phyloP scores from a whole-genome alignment of 1,140 invertebrate species.

The Eurosta solidaginis region DNA sequence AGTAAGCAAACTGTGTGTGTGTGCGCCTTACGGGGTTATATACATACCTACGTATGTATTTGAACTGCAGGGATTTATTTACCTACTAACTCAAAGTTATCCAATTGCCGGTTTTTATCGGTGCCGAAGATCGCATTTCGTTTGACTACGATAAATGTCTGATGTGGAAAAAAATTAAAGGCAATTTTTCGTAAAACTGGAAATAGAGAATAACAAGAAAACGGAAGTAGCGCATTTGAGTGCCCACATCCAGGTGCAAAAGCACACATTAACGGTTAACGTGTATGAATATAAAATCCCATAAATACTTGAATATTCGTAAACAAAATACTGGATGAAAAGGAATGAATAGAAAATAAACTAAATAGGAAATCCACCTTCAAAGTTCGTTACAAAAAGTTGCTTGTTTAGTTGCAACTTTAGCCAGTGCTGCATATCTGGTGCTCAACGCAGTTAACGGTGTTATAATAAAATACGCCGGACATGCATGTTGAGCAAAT shows the following conservation, averaged over 20 bases:
- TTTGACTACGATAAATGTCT: neutral
- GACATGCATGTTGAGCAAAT: slow-evolving; percentile 24
- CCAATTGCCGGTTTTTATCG: slow-evolving; percentile 7
- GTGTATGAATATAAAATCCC: neutral
- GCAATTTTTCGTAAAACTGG: slow-evolving; percentile 14
- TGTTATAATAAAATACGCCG: slow-evolving; percentile 22
- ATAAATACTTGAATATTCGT: neutral
- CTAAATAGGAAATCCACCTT: too few species aligned
- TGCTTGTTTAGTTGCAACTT: neutral
- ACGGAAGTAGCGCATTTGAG: slow-evolving; percentile 20
- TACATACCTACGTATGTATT: neutral
- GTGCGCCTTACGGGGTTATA: too few species aligned
- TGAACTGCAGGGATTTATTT: neutral
- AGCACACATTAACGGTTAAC: neutral
- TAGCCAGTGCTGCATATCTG: neutral
- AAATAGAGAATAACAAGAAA: slow-evolving; percentile 23
- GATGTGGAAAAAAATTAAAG: neutral
- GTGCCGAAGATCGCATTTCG: slow-evolving; percentile 2
- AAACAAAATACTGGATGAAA: neutral
- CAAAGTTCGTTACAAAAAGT: neutral
- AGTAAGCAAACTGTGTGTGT: too few species aligned
- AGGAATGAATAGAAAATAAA: neutral
- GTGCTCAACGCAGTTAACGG: neutral
- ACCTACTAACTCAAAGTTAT: neutral
- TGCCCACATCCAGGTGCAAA: neutral